phyloP scores from a whole-genome alignment of 2,113 vertebrate species.

The Notarius quadriscutis region DNA sequence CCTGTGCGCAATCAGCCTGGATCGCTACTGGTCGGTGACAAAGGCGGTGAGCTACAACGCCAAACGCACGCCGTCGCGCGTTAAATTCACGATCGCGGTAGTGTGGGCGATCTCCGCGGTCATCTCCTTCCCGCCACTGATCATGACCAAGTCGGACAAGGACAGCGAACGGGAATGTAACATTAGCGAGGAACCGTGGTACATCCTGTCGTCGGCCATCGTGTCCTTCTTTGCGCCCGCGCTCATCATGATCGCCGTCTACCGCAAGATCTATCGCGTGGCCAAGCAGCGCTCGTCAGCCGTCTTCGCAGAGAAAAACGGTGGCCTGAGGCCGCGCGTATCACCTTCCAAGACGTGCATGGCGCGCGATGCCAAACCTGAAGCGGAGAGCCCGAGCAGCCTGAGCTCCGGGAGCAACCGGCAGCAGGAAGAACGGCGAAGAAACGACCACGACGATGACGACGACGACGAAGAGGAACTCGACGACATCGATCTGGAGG shows the following conservation, averaged over 20 bases:
- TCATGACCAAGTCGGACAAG: conserved; percentile 60
- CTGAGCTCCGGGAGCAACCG: conserved; percentile 59
- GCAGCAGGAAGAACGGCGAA: conserved; percentile 10
- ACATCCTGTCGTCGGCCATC: conserved; percentile 81
- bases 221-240: conserved; percentile 85
- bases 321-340: conserved; percentile 56
- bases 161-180: conserved; percentile 68
- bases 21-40: conserved; percentile 86
- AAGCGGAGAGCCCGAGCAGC: conserved; percentile 60
- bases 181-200: conserved; percentile 85
- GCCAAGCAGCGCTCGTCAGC: conserved; percentile 73
- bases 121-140: conserved; percentile 81
- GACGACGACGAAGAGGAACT: conserved; percentile 64
- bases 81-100: conserved; percentile 76
- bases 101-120: conserved; percentile 79
- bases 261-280: conserved; percentile 83
- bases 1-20: conserved; percentile 86
- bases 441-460: conserved; percentile 71
- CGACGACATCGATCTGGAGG: conserved; percentile 71
- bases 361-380: conserved; percentile 47
- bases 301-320: conserved; percentile 71
- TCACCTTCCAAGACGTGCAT: conserved; percentile 71
- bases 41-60: conserved; percentile 81
- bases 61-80: conserved; percentile 77
- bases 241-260: conserved; percentile 82